Percentiles rank a stretch among this genome's conserved stretches.
Conservation (phyloP, 2,797 vertebrate species). For the Merluccius polli region DNA sequence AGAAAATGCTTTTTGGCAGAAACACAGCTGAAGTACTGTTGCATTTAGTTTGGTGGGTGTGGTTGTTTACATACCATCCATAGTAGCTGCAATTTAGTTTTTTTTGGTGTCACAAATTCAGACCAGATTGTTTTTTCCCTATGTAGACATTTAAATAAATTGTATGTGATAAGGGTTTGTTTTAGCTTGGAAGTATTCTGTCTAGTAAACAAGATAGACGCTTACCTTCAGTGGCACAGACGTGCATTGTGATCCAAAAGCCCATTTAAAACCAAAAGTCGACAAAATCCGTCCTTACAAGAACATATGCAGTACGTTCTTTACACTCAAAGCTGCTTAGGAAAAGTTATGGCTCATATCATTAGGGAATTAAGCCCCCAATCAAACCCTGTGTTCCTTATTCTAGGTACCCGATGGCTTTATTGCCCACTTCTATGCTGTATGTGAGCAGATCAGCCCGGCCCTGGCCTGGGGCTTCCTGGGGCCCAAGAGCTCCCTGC, state of each 20-base stretch:
- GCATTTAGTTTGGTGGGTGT: too few relatives aligned
- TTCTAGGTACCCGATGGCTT: conserved; percentile 87
- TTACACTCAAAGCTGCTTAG: background rate
- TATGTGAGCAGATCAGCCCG: conserved; percentile 94
- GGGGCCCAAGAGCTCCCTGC: conserved; percentile 87
- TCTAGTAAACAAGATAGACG: too few relatives aligned
- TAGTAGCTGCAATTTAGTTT: background rate
- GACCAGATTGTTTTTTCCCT: too few relatives aligned
- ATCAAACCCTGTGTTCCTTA: background rate
- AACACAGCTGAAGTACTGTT: too few relatives aligned
- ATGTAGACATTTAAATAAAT: too few relatives aligned
- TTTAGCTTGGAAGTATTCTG: background rate
- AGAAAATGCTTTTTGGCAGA: too few relatives aligned
- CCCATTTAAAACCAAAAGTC: background rate
- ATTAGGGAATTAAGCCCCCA: background rate
- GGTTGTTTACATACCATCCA: too few relatives aligned
- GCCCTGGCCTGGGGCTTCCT: conserved; percentile 97
- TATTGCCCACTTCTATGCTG: conserved; percentile 90
- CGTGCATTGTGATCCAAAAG: background rate
- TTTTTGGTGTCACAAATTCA: too few relatives aligned
- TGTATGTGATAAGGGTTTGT: too few relatives aligned
- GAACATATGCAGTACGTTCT: too few relatives aligned
- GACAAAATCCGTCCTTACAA: background rate
- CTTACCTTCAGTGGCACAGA: background rate
- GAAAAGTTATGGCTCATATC: too few relatives aligned